phyloP scores from a whole-genome alignment of 2,797 vertebrate species.

The Coendou prehensilis region DNA sequence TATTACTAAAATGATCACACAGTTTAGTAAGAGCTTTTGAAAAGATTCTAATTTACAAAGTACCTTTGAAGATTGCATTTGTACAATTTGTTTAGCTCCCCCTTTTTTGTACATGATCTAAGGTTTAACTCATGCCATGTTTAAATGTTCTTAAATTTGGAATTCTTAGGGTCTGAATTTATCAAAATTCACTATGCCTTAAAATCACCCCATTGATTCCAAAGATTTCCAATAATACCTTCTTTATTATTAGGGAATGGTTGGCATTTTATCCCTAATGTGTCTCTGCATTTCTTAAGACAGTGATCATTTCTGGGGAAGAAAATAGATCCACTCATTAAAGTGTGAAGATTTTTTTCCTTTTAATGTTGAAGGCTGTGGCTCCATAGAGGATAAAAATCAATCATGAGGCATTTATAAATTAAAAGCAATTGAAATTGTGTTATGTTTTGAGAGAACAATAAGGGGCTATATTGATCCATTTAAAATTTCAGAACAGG shows the following conservation, averaged over 20 bases:
- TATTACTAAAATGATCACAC: background rate
- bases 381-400: constrained; percentile 52
- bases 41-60: background rate
- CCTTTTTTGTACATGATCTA: background rate
- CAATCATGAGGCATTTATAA: constrained; percentile 71
- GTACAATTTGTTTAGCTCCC: background rate
- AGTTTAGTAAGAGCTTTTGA: background rate
- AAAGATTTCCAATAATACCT: background rate
- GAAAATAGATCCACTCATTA: background rate
- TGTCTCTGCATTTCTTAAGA: background rate
- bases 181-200: constrained; percentile 23
- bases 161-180: constrained; percentile 33
- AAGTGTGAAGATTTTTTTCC: background rate
- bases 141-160: constrained; percentile 36
- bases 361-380: background rate
- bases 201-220: background rate
- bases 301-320: background rate
- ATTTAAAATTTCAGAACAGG: constrained; percentile 65
- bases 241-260: background rate
- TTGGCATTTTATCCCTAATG: constrained; percentile 8
- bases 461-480: constrained; percentile 59
- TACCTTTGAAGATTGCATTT: background rate
- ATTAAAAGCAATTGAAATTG: constrained; percentile 67
- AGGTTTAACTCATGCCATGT: background rate
- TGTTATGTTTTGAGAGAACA: constrained; percentile 59